Conservation (phyloP, 2,113 vertebrate species). For the Ameiurus melas region DNA sequence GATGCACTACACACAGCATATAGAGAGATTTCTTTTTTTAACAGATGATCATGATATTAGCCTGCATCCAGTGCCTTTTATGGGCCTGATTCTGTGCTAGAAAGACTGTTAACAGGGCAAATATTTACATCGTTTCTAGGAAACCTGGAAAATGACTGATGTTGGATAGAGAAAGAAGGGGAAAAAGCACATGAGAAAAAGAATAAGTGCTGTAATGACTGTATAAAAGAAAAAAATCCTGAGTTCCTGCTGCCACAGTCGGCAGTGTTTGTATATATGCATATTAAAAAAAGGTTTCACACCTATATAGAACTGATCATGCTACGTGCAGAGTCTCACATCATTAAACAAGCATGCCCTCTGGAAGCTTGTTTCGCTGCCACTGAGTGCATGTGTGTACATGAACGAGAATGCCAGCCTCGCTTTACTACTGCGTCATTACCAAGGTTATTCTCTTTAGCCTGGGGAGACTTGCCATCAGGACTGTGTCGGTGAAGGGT, state of each 20-base stretch:
- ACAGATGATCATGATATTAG: slow-evolving; percentile 42
- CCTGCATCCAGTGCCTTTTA: slow-evolving; percentile 43
- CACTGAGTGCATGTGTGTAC: slow-evolving; percentile 44
- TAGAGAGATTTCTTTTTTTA: not conserved
- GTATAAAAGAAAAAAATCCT: not conserved
- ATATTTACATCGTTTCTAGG: slow-evolving; percentile 61
- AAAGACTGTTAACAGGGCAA: slow-evolving; percentile 52
- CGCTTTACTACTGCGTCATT: slow-evolving; percentile 6
- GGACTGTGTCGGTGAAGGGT: not conserved
- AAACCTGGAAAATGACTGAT: slow-evolving; percentile 41
- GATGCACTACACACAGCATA: slow-evolving; percentile 2
- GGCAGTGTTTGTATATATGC: not conserved
- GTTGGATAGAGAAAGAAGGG: slow-evolving; percentile 12
- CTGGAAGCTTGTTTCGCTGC: not conserved
- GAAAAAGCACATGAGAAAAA: not conserved
- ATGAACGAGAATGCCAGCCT: slow-evolving; percentile 18
- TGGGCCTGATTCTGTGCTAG: slow-evolving; percentile 36
- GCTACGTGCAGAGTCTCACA: not conserved
- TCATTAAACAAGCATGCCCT: not conserved
- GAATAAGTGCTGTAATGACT: not conserved
- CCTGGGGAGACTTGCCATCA: not conserved
- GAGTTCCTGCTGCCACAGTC: not conserved
- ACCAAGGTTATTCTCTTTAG: slow-evolving; percentile 10
- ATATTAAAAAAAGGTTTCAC: too few species aligned
- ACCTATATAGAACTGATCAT: not conserved